Evolutionary conservation across 1,140 invertebrate genomes (phyloP).

Genomic region (Habropoda laboriosa): DNA sequence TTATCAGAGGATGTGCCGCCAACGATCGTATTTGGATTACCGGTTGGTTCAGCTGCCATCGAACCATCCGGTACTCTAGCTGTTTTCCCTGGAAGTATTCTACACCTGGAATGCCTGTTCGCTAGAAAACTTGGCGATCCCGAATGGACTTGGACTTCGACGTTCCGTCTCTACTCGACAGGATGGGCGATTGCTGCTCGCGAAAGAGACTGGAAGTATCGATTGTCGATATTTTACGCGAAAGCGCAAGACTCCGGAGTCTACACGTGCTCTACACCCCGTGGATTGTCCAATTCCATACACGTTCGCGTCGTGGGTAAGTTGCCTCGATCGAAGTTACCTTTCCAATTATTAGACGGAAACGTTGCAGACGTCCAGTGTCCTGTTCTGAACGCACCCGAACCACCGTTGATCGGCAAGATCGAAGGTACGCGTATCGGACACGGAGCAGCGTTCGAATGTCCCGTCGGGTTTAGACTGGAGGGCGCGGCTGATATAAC

Average conservation of each 20-base stretch:
- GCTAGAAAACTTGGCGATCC: conserved; percentile 88
- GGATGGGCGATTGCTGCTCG: conserved; percentile 90
- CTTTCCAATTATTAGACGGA: too few relatives aligned
- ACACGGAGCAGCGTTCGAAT: conserved; percentile 86
- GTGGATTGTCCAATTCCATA: conserved; percentile 91
- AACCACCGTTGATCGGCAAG: conserved; percentile 82
- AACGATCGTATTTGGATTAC: conserved; percentile 90
- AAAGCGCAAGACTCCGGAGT: conserved; percentile 91
- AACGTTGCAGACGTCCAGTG: conserved; percentile 84
- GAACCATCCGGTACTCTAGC: conserved; percentile 89
- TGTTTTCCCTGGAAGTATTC: conserved; percentile 90
- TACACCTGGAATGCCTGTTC: conserved; percentile 92
- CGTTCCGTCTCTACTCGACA: conserved; percentile 89
- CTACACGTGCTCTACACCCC: conserved; percentile 91
- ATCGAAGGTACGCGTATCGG: conserved; percentile 87
- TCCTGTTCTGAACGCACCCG: conserved; percentile 78
- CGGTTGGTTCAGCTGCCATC: conserved; percentile 90
- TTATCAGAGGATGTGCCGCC: conserved; percentile 89
- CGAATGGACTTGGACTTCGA: conserved; percentile 94
- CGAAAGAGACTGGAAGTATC: conserved; percentile 90
- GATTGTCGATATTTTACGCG: conserved; percentile 91
- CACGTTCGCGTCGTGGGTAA: conserved; percentile 89
- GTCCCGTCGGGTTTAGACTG: conserved; percentile 87
- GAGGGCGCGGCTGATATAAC: conserved; percentile 87
- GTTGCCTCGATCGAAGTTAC: too few relatives aligned